phyloP scores from a whole-genome alignment of 2,888 invertebrate species.

The Nesidiocoris tenuis region DNA sequence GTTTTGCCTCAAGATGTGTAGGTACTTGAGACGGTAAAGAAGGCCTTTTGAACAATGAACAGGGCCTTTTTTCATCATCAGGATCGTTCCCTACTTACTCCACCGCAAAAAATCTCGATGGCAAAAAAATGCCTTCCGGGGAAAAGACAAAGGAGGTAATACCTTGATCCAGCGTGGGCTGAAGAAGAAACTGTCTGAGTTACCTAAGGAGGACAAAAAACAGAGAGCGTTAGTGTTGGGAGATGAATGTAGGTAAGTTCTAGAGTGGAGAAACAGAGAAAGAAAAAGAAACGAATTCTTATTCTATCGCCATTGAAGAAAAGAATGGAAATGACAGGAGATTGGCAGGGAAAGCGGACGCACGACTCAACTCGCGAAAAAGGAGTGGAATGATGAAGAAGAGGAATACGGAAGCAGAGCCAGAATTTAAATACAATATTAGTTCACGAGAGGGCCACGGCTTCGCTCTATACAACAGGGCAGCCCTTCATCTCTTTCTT shows the following conservation, averaged over 20 bases:
- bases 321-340: constrained; percentile 19
- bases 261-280: too few relatives aligned
- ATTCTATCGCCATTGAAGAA: background rate
- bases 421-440: background rate
- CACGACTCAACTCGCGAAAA: background rate
- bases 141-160: background rate
- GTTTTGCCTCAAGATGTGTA: too few relatives aligned
- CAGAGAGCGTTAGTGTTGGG: background rate
- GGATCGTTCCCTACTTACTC: background rate
- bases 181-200: background rate
- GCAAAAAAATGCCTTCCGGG: background rate
- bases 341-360: background rate
- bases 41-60: background rate
- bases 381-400: background rate
- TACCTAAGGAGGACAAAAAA: background rate
- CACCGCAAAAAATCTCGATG: background rate
- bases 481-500: background rate
- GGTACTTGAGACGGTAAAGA: too few relatives aligned
- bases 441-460: background rate
- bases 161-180: background rate
- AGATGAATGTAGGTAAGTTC: too few relatives aligned
- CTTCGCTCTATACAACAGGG: background rate
- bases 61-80: background rate
- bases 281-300: background rate
- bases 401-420: background rate